A percentile compares a stretch with the other conserved stretches of the same genome.
phyloP scores from a whole-genome alignment of 2,888 invertebrate genomes.

The Cephus pulcher region DNA sequence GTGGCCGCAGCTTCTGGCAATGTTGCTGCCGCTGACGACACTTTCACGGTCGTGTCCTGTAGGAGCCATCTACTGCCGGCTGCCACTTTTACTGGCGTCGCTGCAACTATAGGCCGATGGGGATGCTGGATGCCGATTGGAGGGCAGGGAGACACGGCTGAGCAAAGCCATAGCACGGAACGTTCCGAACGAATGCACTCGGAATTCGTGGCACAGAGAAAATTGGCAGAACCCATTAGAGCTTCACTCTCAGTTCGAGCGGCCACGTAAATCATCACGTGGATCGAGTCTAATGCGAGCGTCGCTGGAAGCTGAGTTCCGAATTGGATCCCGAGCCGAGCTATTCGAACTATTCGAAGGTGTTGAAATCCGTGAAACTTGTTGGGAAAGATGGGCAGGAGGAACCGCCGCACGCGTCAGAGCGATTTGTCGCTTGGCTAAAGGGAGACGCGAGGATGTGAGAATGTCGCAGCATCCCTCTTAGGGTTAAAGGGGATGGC shows the following conservation, averaged over 20 bases:
- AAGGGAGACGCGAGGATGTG: constrained; percentile 9
- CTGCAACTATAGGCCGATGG: neutral
- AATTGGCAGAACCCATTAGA: neutral
- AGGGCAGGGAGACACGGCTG: neutral
- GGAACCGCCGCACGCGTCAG: neutral
- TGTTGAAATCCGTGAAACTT: neutral
- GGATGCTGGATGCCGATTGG: neutral
- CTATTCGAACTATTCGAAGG: neutral
- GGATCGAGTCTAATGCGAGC: neutral
- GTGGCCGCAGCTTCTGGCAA: neutral
- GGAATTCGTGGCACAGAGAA: neutral
- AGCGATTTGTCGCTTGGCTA: neutral
- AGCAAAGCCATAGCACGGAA: neutral
- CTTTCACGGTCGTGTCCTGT: neutral
- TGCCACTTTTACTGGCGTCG: neutral
- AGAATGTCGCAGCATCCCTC: constrained; percentile 9
- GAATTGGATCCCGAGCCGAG: neutral
- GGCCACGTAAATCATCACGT: neutral
- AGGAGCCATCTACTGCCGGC: neutral
- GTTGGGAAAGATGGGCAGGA: neutral
- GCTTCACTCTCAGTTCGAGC: neutral
- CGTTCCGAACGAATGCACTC: neutral
- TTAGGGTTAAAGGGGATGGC: neutral
- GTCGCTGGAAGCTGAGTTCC: neutral
- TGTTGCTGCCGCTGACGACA: neutral